Base-by-base conservation (phyloP, 2,797 vertebrate species). In the Natrix natrix region DNA sequence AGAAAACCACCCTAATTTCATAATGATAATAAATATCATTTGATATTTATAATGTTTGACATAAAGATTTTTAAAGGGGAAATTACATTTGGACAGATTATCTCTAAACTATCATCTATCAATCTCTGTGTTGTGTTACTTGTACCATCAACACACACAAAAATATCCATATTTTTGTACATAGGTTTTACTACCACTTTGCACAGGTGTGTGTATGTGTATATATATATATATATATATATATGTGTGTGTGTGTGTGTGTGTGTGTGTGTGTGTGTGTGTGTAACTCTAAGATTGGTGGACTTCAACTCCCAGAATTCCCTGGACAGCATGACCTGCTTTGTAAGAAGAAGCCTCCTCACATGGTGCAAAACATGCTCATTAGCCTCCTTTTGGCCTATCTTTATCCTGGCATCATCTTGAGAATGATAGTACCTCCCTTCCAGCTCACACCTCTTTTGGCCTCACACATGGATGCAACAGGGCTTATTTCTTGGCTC, bases 341-440 rank as follows among this genome's bases (percentile, higher is more conserved):
- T 92, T 12, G 52, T 4, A 20, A 48, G 90, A 83, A 14, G 43
- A n/a, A 91, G 32, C 16, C 57, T 20, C n/a, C 28, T 10, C 2
- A 1, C 43, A 6, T 63, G 54, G 1, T 13, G 14, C 60, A 66
- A 55, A 69, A 28, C 5, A 32, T 16, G 14, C 11, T 10, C 54
- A 20, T 28, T 37, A 28, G 14, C 32, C 32, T 43, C 56, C 2
- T 26, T 59, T 8, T 66, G 43, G 4, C 26, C 90, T 43, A 66
- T 88, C 91, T 22, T 91, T 92, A 7, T 74, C 74, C 93, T 91
- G 13, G 20, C 78, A 92, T 56, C 16, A 32, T 74, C 48, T 48
- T 91, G 48, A 20, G 5, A 13, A 2, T 24, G 91, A 95, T 55
- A 37, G 32, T 86, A 55, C 43, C 28, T 43, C 69, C 86, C 87